Percentiles rank a stretch among this genome's conserved stretches.
Evolutionary conservation across 2,888 invertebrate genomes (phyloP).

Genomic region (Sycophila texana): DNA sequence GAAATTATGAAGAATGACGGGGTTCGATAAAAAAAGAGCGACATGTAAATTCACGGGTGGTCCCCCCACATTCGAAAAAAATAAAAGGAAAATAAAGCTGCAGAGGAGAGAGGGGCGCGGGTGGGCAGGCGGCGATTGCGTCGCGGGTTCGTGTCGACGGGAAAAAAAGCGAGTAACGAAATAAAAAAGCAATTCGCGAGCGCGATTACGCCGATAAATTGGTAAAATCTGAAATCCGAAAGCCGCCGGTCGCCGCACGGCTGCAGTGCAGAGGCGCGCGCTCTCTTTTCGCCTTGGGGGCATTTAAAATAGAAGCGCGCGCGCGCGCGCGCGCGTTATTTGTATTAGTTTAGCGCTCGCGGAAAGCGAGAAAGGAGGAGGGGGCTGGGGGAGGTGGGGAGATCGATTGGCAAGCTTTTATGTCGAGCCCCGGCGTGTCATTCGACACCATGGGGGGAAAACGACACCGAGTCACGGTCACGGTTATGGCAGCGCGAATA

Average conservation of each 20-base stretch:
- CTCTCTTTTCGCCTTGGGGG: slow-evolving; percentile 50
- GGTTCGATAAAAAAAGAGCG: neutral
- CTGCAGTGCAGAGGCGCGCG: neutral
- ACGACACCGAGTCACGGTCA: slow-evolving; percentile 61
- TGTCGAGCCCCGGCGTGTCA: slow-evolving; percentile 49
- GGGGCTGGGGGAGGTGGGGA: neutral
- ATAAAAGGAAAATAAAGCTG: slow-evolving; percentile 50
- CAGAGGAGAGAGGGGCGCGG: slow-evolving; percentile 24
- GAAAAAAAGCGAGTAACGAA: slow-evolving; percentile 41
- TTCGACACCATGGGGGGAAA: slow-evolving; percentile 56
- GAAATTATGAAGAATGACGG: slow-evolving; percentile 37
- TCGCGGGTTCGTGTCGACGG: neutral
- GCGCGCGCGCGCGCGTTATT: slow-evolving; percentile 43
- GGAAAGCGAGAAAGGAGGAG: neutral
- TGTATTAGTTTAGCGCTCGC: slow-evolving; percentile 45
- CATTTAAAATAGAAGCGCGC: slow-evolving; percentile 47
- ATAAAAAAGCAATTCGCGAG: slow-evolving; percentile 50
- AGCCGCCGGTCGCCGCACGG: neutral
- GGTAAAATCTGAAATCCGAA: slow-evolving; percentile 51
- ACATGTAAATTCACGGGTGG: slow-evolving; percentile 35
- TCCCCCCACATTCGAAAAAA: slow-evolving; percentile 6
- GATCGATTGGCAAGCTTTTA: slow-evolving; percentile 56
- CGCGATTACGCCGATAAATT: slow-evolving; percentile 52
- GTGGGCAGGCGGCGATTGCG: neutral
- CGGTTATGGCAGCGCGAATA: slow-evolving; percentile 57